A percentile compares a stretch with the other conserved stretches of the same genome.
Evolutionary conservation across 2,113 vertebrate genomes (phyloP).

Genomic region (Mungos mungo): DNA sequence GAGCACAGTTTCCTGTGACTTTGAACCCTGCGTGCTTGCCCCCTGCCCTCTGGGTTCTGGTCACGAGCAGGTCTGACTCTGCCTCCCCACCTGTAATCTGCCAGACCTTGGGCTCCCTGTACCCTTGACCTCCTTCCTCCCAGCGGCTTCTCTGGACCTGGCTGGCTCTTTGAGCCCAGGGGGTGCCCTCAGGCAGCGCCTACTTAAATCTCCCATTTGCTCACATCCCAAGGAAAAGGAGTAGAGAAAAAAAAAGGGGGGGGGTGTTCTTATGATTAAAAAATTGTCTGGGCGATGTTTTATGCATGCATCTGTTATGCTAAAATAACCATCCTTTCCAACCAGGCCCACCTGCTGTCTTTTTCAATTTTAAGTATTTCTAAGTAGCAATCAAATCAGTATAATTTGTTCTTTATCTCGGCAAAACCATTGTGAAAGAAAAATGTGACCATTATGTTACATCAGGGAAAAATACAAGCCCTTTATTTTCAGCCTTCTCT

Average conservation of each 20-base stretch:
- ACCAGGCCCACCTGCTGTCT: conserved; percentile 90
- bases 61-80: rapidly evolving
- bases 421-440: conserved; percentile 91
- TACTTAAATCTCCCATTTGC: neutral
- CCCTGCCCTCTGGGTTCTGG: neutral
- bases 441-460: conserved; percentile 92
- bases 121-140: neutral
- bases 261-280: conserved; percentile 81
- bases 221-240: conserved; percentile 66
- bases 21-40: no score
- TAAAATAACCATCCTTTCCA: conserved; percentile 89
- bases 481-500: conserved; percentile 88
- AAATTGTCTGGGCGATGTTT: conserved; percentile 82
- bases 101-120: neutral
- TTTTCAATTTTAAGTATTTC: conserved; percentile 92
- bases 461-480: conserved; percentile 90
- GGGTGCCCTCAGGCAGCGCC: neutral
- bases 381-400: conserved; percentile 93
- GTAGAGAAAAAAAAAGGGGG: conserved; percentile 65
- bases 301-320: conserved; percentile 90
- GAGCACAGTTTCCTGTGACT: neutral
- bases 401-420: conserved; percentile 92
- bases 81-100: neutral
- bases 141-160: neutral
- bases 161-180: neutral